phyloP scores from a whole-genome alignment of 2,888 invertebrate genomes.

The Sturmia bella region DNA sequence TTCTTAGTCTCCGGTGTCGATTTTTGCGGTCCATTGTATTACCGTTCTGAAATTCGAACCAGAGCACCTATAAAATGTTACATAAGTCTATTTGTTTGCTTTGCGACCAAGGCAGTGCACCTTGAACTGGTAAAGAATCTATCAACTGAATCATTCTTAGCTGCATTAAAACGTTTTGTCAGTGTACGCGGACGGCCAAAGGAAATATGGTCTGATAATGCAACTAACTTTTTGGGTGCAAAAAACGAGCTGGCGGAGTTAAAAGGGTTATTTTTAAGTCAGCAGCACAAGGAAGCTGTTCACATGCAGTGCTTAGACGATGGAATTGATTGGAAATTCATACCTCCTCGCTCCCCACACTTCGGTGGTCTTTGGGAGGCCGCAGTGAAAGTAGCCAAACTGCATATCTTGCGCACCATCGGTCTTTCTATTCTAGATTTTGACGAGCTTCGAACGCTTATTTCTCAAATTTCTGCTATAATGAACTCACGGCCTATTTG shows the following conservation, averaged over 20 bases:
- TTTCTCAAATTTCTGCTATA: conserved; percentile 13
- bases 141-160: conserved; percentile 51
- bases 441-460: conserved; percentile 16
- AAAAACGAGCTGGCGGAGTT: conserved; percentile 1
- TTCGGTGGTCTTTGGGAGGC: no score
- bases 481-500: conserved; percentile 1
- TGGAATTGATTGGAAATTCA: conserved; percentile 7
- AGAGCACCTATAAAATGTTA: conserved; percentile 35
- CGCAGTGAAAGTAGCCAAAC: conserved; percentile 52
- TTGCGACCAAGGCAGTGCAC: conserved; percentile 59
- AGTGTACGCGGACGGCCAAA: conserved; percentile 38
- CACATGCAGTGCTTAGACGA: conserved; percentile 10
- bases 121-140: conserved; percentile 14
- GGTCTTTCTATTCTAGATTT: conserved; percentile 7
- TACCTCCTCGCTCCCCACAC: conserved; percentile 40
- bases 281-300: conserved; percentile 2
- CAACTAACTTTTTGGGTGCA: conserved; percentile 48
- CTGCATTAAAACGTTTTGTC: conserved; percentile 40
- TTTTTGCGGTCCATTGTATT: conserved; percentile 63
- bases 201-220: conserved; percentile 42
- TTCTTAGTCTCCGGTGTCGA: conserved; percentile 56
- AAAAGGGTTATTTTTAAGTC: conserved; percentile 9
- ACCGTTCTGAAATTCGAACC: conserved; percentile 48
- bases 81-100: conserved; percentile 62
- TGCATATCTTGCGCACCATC: conserved; percentile 40